phyloP scores from a whole-genome alignment of 2,888 invertebrate species.

The Chouioia cunea region DNA sequence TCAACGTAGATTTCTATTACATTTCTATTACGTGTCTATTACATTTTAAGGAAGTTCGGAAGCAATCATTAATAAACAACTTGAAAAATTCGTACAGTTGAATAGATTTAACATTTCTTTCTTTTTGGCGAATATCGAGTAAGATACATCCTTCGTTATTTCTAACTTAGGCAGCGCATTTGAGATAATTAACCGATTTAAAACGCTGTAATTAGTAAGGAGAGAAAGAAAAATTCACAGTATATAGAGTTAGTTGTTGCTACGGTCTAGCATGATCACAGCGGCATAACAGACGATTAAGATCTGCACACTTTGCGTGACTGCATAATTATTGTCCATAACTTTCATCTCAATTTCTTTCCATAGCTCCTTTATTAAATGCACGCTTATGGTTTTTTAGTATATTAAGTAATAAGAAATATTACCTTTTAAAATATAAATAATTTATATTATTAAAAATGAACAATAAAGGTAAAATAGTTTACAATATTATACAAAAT shows the following conservation, averaged over 20 bases:
- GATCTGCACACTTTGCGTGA: constrained; percentile 36
- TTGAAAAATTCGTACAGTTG: too few species aligned
- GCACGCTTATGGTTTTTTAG: constrained; percentile 2
- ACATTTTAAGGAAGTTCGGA: too few species aligned
- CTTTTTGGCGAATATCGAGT: too few species aligned
- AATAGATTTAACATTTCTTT: too few species aligned
- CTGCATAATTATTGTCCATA: constrained; percentile 45
- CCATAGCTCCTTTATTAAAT: constrained; percentile 29
- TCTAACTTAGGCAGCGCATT: too few species aligned
- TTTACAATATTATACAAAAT: constrained; percentile 16
- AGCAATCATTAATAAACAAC: too few species aligned
- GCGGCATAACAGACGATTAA: constrained; percentile 37
- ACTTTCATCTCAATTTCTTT: constrained; percentile 49
- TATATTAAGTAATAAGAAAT: constrained; percentile 24
- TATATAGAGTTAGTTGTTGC: background rate
- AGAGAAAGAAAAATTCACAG: constrained; percentile 10
- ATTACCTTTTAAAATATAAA: constrained; percentile 6
- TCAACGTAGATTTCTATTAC: constrained; percentile 2
- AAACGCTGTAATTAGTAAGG: constrained; percentile 1
- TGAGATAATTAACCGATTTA: constrained; percentile 24
- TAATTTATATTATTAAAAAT: constrained; percentile 13
- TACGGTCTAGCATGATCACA: constrained; percentile 22
- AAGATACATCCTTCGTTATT: too few species aligned
- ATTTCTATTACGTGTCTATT: constrained; percentile 25
- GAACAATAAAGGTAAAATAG: background rate